Base-by-base conservation (phyloP, 1,140 invertebrate species). In the Anoplophora glabripennis region DNA sequence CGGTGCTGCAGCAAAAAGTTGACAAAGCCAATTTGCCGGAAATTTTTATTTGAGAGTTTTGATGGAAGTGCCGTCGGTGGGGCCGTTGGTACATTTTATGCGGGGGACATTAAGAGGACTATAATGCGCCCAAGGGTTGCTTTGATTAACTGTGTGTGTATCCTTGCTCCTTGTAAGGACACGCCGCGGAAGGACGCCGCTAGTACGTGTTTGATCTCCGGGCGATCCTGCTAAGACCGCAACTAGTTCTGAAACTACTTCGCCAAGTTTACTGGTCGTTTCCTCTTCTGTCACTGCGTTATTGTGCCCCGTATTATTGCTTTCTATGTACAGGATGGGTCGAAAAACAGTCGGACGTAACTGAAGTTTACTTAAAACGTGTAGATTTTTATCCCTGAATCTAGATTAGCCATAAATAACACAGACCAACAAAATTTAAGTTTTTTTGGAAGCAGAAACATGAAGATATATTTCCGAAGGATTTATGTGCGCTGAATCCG, bases 1-100 rank as follows among this genome's bases (percentile, higher is more conserved):
- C 36, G 34, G 42, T 45, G 53, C 47, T 45, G 47, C 45, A 56
- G 47, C 53, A 57, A 57, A 57, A 47, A 57, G 42, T 47, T 47
- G 54, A 57, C 42, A 57, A 57, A 57, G 35, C 42, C 54, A 57
- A 57, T 57, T 57, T 57, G 48, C 54, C 21, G 21, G 21, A 28
- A 28, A 28, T 28, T 28, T 28, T 28, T 28, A 28, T 28, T 28
- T 28, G 48, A 37, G 45, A 57, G 34, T 57, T 57, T 57, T 57
- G 46, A 37, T 47, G 44, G 41, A 56, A 36, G 35, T 18, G 42
- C 35, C 40, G 42, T 36, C 42, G 42, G 34, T 46, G 53, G 41
- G 45, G 53, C 46, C 42, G 54, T 57, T 48, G 44, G 14, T 44
- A 34, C 54, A 38, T 37, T 57, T 57, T 57, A 57, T 57, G 54